A percentile compares a stretch with the other conserved stretches of the same genome.
Evolutionary conservation across 2,888 invertebrate genomes (phyloP).

Genomic region (Synergus umbraculus): DNA sequence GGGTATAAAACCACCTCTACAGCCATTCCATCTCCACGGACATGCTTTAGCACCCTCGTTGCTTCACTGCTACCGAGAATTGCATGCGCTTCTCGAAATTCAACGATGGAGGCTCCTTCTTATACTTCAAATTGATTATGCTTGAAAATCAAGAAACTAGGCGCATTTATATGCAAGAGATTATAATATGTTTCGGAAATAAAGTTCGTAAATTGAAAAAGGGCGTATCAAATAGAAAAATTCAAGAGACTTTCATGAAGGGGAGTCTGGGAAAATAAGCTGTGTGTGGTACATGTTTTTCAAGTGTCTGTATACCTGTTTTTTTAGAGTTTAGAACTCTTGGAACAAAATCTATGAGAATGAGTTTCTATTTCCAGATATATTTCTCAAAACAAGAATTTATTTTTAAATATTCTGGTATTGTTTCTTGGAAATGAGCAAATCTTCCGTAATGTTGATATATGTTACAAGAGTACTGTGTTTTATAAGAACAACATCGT

Average conservation of each 20-base stretch:
- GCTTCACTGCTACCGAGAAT: slow-evolving; percentile 35
- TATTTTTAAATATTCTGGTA: not conserved
- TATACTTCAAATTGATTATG: slow-evolving; percentile 26
- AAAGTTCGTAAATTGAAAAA: too few relatives aligned
- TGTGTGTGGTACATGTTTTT: not conserved
- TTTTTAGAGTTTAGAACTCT: not conserved
- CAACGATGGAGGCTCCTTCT: not conserved
- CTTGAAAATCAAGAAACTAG: slow-evolving; percentile 6
- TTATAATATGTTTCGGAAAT: not conserved
- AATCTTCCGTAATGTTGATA: not conserved
- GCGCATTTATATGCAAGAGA: not conserved
- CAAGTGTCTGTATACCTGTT: not conserved
- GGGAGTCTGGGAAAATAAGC: not conserved
- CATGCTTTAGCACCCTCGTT: slow-evolving; percentile 30
- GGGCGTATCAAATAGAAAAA: not conserved
- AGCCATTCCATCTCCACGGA: not conserved
- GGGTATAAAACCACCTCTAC: slow-evolving; percentile 25
- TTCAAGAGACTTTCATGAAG: not conserved
- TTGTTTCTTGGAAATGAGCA: too few relatives aligned
- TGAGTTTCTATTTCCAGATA: not conserved
- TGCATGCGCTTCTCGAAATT: slow-evolving; percentile 33
- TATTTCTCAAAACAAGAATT: not conserved
- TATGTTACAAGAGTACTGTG: not conserved
- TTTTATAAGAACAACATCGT: slow-evolving; percentile 55
- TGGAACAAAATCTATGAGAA: not conserved